Evolutionary conservation across 2,888 invertebrate genomes (phyloP).

Genomic region (Cantharis nigra): DNA sequence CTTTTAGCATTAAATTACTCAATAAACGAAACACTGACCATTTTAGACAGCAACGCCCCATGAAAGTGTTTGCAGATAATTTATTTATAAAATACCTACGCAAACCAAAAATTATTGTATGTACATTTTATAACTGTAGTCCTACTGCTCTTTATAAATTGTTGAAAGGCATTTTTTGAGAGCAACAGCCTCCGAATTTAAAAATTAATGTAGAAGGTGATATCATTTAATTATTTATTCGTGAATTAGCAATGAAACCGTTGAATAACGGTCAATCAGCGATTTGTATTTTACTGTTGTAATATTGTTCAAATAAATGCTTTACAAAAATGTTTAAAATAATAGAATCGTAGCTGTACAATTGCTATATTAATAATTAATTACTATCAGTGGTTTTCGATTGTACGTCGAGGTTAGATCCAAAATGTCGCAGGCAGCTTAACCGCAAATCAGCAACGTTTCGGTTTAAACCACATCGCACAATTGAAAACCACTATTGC

Average conservation of each 20-base stretch:
- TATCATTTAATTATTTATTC: background rate
- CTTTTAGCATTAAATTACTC: background rate
- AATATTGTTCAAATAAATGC: background rate
- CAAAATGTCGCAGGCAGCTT: background rate
- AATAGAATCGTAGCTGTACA: background rate
- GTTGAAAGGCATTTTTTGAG: background rate
- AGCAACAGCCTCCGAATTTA: background rate
- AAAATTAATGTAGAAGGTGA: background rate
- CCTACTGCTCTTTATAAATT: background rate
- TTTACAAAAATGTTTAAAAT: background rate
- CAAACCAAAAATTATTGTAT: background rate
- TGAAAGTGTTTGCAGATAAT: background rate
- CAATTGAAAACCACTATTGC: background rate
- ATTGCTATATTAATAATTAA: background rate
- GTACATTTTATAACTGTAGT: background rate
- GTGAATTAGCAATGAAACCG: background rate
- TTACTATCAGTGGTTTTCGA: background rate
- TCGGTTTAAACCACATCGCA: background rate
- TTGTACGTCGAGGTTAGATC: background rate
- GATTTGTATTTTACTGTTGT: too few relatives aligned
- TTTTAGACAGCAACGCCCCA: background rate
- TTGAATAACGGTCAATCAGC: too few relatives aligned
- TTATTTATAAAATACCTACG: background rate
- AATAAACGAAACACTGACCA: background rate
- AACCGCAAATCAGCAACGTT: background rate